Conservation (phyloP, 2,797 vertebrate species). For the Ceryle rudis region DNA sequence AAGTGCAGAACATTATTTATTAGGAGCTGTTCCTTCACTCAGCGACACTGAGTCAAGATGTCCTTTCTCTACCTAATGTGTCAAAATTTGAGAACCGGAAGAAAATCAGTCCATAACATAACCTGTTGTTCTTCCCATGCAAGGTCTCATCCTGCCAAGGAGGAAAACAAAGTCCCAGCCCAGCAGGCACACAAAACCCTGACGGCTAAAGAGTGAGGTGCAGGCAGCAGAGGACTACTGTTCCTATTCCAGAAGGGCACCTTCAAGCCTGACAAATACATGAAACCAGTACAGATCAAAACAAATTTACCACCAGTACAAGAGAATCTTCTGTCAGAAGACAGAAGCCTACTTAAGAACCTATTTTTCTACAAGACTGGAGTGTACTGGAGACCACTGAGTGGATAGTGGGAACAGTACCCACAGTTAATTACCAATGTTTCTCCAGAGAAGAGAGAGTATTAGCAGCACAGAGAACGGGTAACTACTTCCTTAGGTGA, state of each 20-base stretch:
- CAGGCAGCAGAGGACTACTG: not conserved
- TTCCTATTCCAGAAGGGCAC: fast-evolving
- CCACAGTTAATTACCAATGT: not conserved
- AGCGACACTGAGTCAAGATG: not conserved
- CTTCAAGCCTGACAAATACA: not conserved
- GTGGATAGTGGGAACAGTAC: not conserved
- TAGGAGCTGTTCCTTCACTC: not conserved
- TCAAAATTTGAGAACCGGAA: not conserved
- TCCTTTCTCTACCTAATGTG: not conserved
- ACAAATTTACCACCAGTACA: not conserved
- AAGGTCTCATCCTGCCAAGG: not conserved
- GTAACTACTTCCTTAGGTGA: not conserved
- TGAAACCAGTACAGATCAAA: not conserved
- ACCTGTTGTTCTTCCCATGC: not conserved
- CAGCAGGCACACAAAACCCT: not conserved
- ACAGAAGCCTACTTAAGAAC: not conserved
- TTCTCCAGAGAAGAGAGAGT: not conserved
- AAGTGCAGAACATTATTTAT: not conserved
- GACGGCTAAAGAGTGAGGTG: not conserved
- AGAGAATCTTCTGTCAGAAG: not conserved
- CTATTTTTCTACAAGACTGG: not conserved
- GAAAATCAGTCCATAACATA: not conserved
- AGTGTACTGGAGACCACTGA: not conserved
- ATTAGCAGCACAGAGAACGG: not conserved
- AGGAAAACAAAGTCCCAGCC: not conserved